These are phyloP conservation scores for Ornithoptera priamus DNA, from an alignment of 2,888 invertebrate species.

Conservation along the genomic window DNA sequence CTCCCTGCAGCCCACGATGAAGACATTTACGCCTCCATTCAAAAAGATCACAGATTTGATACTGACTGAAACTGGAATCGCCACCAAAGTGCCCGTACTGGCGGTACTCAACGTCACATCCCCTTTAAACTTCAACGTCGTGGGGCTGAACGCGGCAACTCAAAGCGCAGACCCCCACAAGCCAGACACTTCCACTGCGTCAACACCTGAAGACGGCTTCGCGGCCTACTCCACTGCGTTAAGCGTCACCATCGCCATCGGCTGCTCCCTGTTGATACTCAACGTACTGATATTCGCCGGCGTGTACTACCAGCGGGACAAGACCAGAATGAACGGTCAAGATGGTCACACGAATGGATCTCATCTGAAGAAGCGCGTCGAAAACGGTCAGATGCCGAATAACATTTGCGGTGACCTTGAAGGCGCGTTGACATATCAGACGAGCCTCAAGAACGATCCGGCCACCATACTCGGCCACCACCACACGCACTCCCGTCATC, in stretches of 20 bases:
- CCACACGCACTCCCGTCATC: slow-evolving; percentile 88
- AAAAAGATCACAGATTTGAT: slow-evolving; percentile 78
- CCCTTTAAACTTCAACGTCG: slow-evolving; percentile 66
- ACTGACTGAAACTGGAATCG: slow-evolving; percentile 64
- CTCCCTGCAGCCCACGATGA: slow-evolving; percentile 75
- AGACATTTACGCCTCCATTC: slow-evolving; percentile 78
- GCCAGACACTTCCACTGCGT: slow-evolving; percentile 72
- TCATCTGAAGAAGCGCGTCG: slow-evolving; percentile 85
- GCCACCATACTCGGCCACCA: slow-evolving; percentile 87
- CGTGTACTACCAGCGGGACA: slow-evolving; percentile 95
- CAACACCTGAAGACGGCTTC: slow-evolving; percentile 90
- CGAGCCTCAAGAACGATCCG: slow-evolving; percentile 83
- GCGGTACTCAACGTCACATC: slow-evolving; percentile 68
- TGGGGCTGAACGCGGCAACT: slow-evolving; percentile 63
- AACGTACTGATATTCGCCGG: slow-evolving; percentile 97
- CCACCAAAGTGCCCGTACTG: slow-evolving; percentile 64
- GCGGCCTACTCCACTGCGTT: slow-evolving; percentile 94
- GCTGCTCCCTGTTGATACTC: slow-evolving; percentile 93
- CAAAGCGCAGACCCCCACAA: slow-evolving; percentile 65
- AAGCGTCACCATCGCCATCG: slow-evolving; percentile 96
- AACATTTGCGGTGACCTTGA: slow-evolving; percentile 93
- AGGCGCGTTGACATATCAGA: slow-evolving; percentile 73
- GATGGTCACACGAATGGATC: slow-evolving; percentile 75
- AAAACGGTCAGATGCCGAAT: slow-evolving; percentile 93
- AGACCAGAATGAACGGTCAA: slow-evolving; percentile 85